A percentile compares a stretch with the other conserved stretches of the same genome.
These are phyloP conservation scores for Leptinotarsa defecta DNA, from an alignment of 1,140 invertebrate species.

Conservation along the genomic window DNA sequence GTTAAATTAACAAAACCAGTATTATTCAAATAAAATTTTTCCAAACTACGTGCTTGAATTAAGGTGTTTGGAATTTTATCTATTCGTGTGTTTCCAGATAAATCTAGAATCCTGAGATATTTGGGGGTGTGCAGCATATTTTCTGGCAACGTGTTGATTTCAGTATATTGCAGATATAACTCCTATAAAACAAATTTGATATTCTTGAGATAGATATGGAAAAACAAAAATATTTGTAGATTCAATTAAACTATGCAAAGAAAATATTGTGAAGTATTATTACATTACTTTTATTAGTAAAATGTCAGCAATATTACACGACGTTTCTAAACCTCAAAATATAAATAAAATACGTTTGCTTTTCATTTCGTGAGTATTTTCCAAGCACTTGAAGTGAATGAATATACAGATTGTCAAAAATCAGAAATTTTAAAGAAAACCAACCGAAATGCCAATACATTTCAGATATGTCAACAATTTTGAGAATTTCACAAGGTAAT, in stretches of 20 bases:
- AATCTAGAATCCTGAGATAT: conserved; percentile 66
- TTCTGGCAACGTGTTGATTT: conserved; percentile 64
- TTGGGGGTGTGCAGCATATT: conserved; percentile 69
- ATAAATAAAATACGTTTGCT: no score
- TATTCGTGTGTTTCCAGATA: conserved; percentile 70
- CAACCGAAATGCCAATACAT: no score
- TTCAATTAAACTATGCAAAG: not conserved
- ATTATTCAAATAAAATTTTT: conserved; percentile 67
- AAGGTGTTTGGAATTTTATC: conserved; percentile 64
- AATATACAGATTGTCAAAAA: no score
- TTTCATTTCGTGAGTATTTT: no score
- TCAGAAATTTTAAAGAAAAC: no score
- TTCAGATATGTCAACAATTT: no score
- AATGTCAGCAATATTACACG: not conserved
- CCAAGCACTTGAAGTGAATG: no score
- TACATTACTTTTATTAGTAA: not conserved
- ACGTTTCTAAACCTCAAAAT: not conserved
- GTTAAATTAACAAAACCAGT: conserved; percentile 67
- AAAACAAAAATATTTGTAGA: no score
- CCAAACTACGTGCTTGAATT: conserved; percentile 62
- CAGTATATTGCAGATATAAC: conserved; percentile 70
- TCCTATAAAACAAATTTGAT: conserved; percentile 55
- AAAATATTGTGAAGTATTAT: no score
- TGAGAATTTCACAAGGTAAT: no score
- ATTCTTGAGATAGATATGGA: not conserved